These are phyloP conservation scores for Lasioglossum morio DNA, from an alignment of 2,888 invertebrate genomes.

Conservation along the genomic window DNA sequence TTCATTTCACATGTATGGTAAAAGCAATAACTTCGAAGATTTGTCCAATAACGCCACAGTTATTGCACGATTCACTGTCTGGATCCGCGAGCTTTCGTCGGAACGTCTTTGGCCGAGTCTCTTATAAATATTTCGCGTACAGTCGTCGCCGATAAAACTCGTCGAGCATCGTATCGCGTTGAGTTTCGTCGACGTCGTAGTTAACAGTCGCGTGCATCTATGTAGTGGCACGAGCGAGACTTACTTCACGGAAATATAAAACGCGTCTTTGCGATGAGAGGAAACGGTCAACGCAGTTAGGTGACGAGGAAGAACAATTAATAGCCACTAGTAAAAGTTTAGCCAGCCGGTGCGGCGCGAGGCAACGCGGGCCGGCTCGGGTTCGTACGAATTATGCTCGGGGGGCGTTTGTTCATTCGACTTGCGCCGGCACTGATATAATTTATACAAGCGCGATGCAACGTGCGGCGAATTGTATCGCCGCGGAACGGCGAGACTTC, in stretches of 20 bases:
- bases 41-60: no score
- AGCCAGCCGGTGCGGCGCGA: slow-evolving; percentile 38
- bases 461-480: slow-evolving; percentile 54
- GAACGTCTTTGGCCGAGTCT: not conserved
- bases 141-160: not conserved
- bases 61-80: not conserved
- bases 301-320: slow-evolving; percentile 56
- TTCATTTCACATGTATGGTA: no score
- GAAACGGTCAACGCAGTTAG: not conserved
- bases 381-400: slow-evolving; percentile 30
- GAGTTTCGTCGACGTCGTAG: not conserved
- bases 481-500: slow-evolving; percentile 23
- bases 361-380: not conserved
- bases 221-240: not conserved
- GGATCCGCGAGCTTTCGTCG: not conserved
- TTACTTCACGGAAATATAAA: slow-evolving; percentile 16
- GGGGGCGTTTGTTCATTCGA: slow-evolving; percentile 51
- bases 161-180: not conserved
- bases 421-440: slow-evolving; percentile 49
- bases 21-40: no score
- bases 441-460: slow-evolving; percentile 54
- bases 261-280: slow-evolving; percentile 23
- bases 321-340: slow-evolving; percentile 52
- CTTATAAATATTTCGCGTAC: slow-evolving; percentile 28
- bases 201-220: not conserved